These are phyloP conservation scores for Cheilosia pagana DNA, from an alignment of 2,888 invertebrate genomes.

Conservation along the genomic window DNA sequence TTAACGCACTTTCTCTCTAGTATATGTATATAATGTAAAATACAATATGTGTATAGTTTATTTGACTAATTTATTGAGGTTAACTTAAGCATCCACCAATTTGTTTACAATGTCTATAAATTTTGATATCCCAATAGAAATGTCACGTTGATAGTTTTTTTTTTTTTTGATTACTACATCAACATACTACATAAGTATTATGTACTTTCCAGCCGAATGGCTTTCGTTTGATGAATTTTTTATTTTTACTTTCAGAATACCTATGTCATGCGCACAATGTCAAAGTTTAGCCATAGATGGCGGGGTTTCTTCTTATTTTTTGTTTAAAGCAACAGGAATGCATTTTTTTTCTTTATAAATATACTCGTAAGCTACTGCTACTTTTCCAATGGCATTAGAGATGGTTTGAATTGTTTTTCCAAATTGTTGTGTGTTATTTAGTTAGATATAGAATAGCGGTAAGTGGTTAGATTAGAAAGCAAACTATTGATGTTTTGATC, in stretches of 20 bases:
- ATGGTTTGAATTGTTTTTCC: slow-evolving; percentile 22
- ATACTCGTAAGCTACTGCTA: not conserved
- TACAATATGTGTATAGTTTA: slow-evolving; percentile 43
- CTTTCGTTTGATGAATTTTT: not conserved
- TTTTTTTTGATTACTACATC: slow-evolving; percentile 40
- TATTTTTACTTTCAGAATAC: slow-evolving; percentile 21
- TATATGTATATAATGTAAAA: slow-evolving; percentile 46
- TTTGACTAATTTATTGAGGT: slow-evolving; percentile 48
- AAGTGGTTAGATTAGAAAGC: slow-evolving; percentile 36
- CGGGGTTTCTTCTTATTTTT: not conserved
- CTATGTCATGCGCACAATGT: slow-evolving; percentile 17
- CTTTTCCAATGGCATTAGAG: slow-evolving; percentile 20
- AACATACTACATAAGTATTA: slow-evolving; percentile 45
- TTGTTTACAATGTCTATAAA: slow-evolving; percentile 58
- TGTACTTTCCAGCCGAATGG: slow-evolving; percentile 5
- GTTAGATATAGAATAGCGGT: slow-evolving; percentile 25
- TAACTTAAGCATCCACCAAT: slow-evolving; percentile 69
- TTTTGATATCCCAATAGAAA: slow-evolving; percentile 69
- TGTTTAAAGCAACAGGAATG: slow-evolving; percentile 22
- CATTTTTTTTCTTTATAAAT: slow-evolving; percentile 12
- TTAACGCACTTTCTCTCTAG: slow-evolving; percentile 27
- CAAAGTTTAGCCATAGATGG: slow-evolving; percentile 20
- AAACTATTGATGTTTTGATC: slow-evolving; percentile 14
- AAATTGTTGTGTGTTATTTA: not conserved
- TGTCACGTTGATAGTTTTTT: slow-evolving; percentile 38